Base-by-base conservation (phyloP, 2,113 vertebrate species). In the Rallus limicola region DNA sequence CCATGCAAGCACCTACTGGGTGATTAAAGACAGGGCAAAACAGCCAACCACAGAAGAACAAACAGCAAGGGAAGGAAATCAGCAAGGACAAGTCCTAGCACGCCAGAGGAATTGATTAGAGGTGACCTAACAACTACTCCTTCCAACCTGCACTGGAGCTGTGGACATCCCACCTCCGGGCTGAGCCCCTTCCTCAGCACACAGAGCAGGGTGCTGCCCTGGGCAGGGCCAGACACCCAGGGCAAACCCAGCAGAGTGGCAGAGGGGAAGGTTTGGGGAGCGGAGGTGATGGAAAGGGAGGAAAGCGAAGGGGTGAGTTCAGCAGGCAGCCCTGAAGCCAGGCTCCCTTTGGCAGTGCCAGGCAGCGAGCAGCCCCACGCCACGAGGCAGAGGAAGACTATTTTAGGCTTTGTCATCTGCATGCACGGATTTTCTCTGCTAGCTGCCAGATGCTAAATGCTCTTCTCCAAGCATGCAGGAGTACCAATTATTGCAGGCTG, bases 391-490 rank as follows among this genome's bases (percentile, higher is more conserved):
- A 76, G 19, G 44, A 46, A 76, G 93, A 87, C 95, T 96, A 91
- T 96, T 96, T 91, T 91, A 62, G 89, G 93, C 79, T 92, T 90
- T 86, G 95, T 86, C 85, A 77, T 94, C 88, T 83, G 87, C 76
- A 59, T 0, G 6, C 87, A 72, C 5, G 28, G 90, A 83, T 64
- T 82, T 75, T 19, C 82, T 84, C 81, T 86, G 88, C 76, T 59
- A 64, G 93, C 88, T 67, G 93, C 92, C 93, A 97, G 88, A 77
- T 81, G 64, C 5, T 16, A 46, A 86, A 77, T 18, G 93, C n/a
- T 93, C 4, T 82, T 64, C 76, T 44, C 56, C 21, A 13, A 70
- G 91, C 8, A 0, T 29, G 86, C 71, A 74, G 71, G 67, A 93
- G 44, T 60, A 85, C 75, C 80, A 86, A n/a, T 93, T 71, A 93